These are phyloP conservation scores for Apamea epomidion DNA, from an alignment of 2,888 invertebrate genomes.

Conservation along the genomic window DNA sequence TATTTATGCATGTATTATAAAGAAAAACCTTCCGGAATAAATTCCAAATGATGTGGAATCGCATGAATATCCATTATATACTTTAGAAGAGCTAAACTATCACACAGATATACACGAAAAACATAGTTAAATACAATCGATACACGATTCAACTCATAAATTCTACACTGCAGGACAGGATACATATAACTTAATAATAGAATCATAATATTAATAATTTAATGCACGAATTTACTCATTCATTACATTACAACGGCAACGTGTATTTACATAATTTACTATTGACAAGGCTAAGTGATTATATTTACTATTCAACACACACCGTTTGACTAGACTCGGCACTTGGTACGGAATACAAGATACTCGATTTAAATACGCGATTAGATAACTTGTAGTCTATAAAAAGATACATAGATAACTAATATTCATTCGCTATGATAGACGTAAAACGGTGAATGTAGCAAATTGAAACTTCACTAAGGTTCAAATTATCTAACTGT, in stretches of 20 bases:
- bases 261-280: constrained; percentile 72
- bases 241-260: constrained; percentile 50
- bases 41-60: background rate
- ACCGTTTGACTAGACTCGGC: constrained; percentile 38
- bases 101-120: background rate
- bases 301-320: constrained; percentile 70
- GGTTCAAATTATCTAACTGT: background rate
- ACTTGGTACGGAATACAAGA: constrained; percentile 52
- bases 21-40: background rate
- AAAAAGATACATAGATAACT: constrained; percentile 24
- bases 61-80: background rate
- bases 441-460: constrained; percentile 11
- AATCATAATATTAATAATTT: constrained; percentile 27
- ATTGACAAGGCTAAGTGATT: constrained; percentile 70
- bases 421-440: constrained; percentile 11
- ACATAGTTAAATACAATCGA: background rate
- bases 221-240: constrained; percentile 52
- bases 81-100: background rate
- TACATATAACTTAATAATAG: constrained; percentile 11
- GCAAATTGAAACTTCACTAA: background rate
- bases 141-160: background rate
- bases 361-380: constrained; percentile 52
- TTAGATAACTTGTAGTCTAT: constrained; percentile 52
- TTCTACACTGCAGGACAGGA: constrained; percentile 7
- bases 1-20: background rate